Conservation (phyloP, 2,888 invertebrate species). For the Octonoba sinensis region DNA sequence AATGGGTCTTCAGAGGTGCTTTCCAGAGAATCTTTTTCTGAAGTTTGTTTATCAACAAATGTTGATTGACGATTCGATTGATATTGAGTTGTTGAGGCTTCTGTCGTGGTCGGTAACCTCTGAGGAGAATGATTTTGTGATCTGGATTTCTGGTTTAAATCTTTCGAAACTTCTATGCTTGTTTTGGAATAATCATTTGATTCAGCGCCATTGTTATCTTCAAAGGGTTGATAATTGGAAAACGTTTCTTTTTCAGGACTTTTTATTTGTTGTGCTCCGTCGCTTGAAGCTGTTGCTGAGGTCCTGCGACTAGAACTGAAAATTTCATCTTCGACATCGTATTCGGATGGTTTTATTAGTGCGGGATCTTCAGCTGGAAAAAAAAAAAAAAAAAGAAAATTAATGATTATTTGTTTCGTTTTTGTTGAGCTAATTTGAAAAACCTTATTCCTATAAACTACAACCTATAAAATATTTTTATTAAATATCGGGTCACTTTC, state of each 20-base stretch:
- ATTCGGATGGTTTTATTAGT: constrained; percentile 23
- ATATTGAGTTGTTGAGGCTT: constrained; percentile 15
- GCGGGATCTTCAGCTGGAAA: constrained; percentile 24
- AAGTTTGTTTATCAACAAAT: background rate
- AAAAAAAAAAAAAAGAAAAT: background rate
- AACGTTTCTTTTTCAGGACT: constrained; percentile 38
- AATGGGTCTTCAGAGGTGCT: constrained; percentile 51
- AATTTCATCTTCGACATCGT: constrained; percentile 36
- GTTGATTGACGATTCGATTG: constrained; percentile 14
- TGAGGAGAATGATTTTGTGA: constrained; percentile 2
- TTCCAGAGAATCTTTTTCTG: constrained; percentile 6
- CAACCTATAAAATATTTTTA: too few species aligned
- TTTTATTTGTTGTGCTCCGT: constrained; percentile 10
- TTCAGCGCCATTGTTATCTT: constrained; percentile 36
- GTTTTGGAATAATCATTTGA: constrained; percentile 31
- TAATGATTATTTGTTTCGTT: too few species aligned
- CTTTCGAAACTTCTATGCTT: constrained; percentile 15
- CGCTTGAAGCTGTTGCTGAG: constrained; percentile 35
- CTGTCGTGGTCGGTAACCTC: constrained; percentile 5
- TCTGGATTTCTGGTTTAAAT: constrained; percentile 7
- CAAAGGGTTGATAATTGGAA: constrained; percentile 38
- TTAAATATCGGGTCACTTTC: too few species aligned
- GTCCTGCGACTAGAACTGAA: constrained; percentile 57
- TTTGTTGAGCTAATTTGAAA: too few species aligned
- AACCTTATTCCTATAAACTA: too few species aligned